Evolutionary conservation across 2,797 vertebrate genomes (phyloP).

Genomic region (Toxotes lorentzi): DNA sequence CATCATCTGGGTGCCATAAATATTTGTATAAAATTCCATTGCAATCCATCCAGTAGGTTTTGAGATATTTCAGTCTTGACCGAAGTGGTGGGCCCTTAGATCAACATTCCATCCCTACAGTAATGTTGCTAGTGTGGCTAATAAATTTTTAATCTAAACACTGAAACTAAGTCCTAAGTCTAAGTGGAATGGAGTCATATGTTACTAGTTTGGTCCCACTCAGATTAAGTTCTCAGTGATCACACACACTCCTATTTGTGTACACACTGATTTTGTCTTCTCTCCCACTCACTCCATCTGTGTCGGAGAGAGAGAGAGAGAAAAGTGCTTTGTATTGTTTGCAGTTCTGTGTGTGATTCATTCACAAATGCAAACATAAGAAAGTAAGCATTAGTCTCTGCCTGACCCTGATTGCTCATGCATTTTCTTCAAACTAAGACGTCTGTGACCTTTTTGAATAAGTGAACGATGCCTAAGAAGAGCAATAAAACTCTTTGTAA

Average conservation of each 20-base stretch:
- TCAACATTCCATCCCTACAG: too few relatives aligned
- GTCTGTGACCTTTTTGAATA: neutral
- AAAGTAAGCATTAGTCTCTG: neutral
- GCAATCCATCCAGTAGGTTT: neutral
- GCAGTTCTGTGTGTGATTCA: conserved; percentile 12
- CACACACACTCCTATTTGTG: conserved; percentile 11
- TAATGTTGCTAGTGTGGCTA: too few relatives aligned
- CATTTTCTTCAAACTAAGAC: neutral
- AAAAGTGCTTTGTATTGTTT: conserved; percentile 12
- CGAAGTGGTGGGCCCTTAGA: neutral
- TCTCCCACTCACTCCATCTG: conserved; percentile 35
- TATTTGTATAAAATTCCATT: neutral
- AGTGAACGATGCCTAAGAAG: neutral
- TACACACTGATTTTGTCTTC: conserved; percentile 1
- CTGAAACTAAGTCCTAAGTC: neutral
- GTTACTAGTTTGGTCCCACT: neutral
- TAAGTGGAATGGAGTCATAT: neutral
- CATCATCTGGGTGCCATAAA: neutral
- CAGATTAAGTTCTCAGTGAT: conserved; percentile 8
- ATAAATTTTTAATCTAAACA: neutral
- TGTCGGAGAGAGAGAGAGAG: neutral
- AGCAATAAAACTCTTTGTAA: conserved; percentile 2
- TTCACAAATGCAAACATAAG: conserved; percentile 9
- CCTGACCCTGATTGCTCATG: neutral
- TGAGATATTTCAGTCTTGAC: neutral